phyloP scores from a whole-genome alignment of 2,888 invertebrate genomes.

The Bhutanitis thaidina region DNA sequence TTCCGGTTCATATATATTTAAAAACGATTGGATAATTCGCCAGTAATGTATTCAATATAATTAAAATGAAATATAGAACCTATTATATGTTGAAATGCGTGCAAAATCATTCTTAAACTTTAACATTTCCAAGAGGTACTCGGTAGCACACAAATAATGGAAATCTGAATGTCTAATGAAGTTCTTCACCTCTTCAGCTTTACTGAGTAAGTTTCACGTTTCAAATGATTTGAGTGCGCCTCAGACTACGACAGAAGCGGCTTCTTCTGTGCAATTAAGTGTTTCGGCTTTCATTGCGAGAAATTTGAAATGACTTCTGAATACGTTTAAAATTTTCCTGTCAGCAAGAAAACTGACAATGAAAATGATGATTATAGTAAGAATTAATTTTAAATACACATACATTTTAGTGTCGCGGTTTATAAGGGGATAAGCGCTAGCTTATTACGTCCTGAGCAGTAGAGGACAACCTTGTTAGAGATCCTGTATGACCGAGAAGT shows the following conservation, averaged over 20 bases:
- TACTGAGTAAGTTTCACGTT: constrained; percentile 12
- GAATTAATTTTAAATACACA: not conserved
- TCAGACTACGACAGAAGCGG: constrained; percentile 32
- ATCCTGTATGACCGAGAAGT: too few relatives aligned
- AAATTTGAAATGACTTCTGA: constrained; percentile 53
- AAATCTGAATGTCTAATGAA: constrained; percentile 55
- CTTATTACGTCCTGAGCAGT: too few relatives aligned
- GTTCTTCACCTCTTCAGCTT: constrained; percentile 35
- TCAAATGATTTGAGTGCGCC: constrained; percentile 49
- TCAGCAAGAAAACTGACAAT: constrained; percentile 23
- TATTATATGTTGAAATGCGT: constrained; percentile 37
- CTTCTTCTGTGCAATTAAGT: constrained; percentile 54
- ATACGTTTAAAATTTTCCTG: constrained; percentile 37
- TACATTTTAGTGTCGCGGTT: too few relatives aligned
- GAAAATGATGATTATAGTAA: not conserved
- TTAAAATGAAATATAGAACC: constrained; percentile 22
- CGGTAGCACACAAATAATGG: constrained; percentile 46
- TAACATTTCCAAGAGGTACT: constrained; percentile 36
- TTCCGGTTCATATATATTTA: too few relatives aligned
- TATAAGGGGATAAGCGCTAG: too few relatives aligned
- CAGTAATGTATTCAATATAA: not conserved
- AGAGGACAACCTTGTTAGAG: too few relatives aligned
- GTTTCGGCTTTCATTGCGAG: constrained; percentile 55
- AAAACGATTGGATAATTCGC: too few relatives aligned
- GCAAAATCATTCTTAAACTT: constrained; percentile 47